These are phyloP conservation scores for Natrix natrix DNA, from an alignment of 2,797 vertebrate genomes.

Conservation along the genomic window DNA sequence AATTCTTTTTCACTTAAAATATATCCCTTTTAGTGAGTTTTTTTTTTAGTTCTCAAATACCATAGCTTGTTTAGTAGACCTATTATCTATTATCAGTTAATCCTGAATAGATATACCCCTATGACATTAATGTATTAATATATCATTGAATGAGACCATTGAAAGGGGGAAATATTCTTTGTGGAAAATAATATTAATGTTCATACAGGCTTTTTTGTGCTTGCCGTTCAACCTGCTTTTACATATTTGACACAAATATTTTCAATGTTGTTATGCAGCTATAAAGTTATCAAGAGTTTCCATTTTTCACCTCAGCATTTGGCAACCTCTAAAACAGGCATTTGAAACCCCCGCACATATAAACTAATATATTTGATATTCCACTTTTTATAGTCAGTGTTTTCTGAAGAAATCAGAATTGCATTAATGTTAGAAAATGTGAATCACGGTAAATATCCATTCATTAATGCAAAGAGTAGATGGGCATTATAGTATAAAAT, in stretches of 20 bases:
- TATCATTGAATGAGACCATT: conserved; percentile 32
- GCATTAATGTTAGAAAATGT: background rate
- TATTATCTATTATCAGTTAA: conserved; percentile 42
- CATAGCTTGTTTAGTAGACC: conserved; percentile 15
- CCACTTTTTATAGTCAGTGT: background rate
- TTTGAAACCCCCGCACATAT: background rate
- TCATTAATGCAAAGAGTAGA: background rate
- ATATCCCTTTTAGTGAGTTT: conserved; percentile 26
- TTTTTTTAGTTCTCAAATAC: conserved; percentile 35
- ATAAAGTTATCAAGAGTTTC: background rate
- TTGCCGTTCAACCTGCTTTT: background rate
- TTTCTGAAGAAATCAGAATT: background rate
- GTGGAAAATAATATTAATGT: conserved; percentile 10
- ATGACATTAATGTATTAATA: conserved; percentile 44
- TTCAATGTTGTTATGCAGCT: background rate
- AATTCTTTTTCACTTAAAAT: conserved; percentile 40
- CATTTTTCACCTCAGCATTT: conserved; percentile 3
- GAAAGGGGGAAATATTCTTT: conserved; percentile 31
- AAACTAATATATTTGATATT: background rate
- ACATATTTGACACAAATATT: conserved; percentile 27
- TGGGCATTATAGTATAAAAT: background rate
- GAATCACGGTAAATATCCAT: background rate
- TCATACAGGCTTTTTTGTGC: conserved; percentile 11
- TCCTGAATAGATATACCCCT: conserved; percentile 28
- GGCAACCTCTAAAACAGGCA: background rate